These are phyloP conservation scores for Megalops cyprinoides DNA, from an alignment of 2,797 vertebrate genomes.

Conservation along the genomic window DNA sequence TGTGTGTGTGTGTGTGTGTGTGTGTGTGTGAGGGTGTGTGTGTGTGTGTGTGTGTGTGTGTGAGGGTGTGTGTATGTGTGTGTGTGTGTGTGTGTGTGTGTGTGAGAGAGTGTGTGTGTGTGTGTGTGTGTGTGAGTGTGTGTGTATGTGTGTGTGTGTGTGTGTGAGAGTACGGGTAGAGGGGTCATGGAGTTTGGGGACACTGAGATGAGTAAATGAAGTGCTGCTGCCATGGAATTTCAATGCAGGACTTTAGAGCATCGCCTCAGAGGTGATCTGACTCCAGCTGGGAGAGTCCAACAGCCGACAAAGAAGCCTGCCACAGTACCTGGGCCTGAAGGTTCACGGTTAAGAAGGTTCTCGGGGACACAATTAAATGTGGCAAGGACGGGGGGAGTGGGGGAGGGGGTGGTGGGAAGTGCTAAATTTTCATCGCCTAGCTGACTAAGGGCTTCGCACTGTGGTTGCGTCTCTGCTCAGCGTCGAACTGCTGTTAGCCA, in stretches of 20 bases:
- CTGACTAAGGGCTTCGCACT: not conserved
- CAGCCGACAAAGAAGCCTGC: not conserved
- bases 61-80: no score
- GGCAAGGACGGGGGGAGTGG: not conserved
- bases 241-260: not conserved
- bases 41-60: no score
- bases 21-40: slow-evolving; percentile 35
- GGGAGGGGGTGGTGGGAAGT: not conserved
- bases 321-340: not conserved
- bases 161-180: no score
- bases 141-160: no score
- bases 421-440: not conserved
- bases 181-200: slow-evolving; percentile 19
- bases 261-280: not conserved
- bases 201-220: not conserved
- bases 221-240: not conserved
- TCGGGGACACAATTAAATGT: slow-evolving; percentile 13
- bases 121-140: slow-evolving; percentile 32
- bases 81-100: no score
- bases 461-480: not conserved
- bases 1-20: not conserved
- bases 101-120: slow-evolving; percentile 25
- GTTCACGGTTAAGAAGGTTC: slow-evolving; percentile 6
- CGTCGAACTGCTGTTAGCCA: slow-evolving; percentile 31
- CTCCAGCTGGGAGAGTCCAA: not conserved